phyloP scores from a whole-genome alignment of 2,888 invertebrate species.

The Aporophyla nigra region DNA sequence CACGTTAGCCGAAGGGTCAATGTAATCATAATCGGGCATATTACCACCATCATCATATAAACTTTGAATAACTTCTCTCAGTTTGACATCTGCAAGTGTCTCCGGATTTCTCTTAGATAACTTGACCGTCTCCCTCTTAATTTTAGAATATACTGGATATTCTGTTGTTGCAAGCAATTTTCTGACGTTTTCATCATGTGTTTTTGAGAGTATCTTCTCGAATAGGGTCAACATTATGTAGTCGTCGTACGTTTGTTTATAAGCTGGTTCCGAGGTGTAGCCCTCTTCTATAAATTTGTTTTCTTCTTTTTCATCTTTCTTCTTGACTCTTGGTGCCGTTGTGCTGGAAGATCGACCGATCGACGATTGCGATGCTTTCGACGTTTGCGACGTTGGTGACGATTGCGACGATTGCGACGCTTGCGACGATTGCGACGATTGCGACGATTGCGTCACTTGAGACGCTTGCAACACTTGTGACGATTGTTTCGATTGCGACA shows the following conservation, averaged over 20 bases:
- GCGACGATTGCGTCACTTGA: too few species aligned
- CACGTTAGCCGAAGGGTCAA: conserved; percentile 33
- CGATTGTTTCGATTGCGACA: too few species aligned
- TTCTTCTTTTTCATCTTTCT: conserved; percentile 16
- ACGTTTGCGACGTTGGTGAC: too few species aligned
- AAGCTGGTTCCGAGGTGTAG: conserved; percentile 10
- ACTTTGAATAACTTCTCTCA: conserved; percentile 63
- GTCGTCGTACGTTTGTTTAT: conserved; percentile 72
- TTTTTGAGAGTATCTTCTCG: conserved; percentile 77
- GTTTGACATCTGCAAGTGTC: conserved; percentile 64
- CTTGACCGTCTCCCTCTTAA: conserved; percentile 48
- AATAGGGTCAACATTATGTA: conserved; percentile 75
- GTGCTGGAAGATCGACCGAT: not conserved
- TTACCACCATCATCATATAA: conserved; percentile 66
- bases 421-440: too few species aligned
- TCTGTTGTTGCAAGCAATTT: conserved; percentile 70
- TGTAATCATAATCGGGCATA: conserved; percentile 67
- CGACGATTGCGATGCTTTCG: too few species aligned
- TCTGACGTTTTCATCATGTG: conserved; percentile 73
- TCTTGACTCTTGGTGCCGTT: conserved; percentile 26
- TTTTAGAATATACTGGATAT: conserved; percentile 14
- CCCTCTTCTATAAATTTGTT: conserved; percentile 29
- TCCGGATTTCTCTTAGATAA: conserved; percentile 69
- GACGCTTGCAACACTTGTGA: too few species aligned
- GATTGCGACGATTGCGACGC: too few species aligned